Evolutionary conservation across 2,797 vertebrate species (phyloP), one percentile per base, ranked within the genome.

Genomic region (Fundulus diaphanus): DNA sequence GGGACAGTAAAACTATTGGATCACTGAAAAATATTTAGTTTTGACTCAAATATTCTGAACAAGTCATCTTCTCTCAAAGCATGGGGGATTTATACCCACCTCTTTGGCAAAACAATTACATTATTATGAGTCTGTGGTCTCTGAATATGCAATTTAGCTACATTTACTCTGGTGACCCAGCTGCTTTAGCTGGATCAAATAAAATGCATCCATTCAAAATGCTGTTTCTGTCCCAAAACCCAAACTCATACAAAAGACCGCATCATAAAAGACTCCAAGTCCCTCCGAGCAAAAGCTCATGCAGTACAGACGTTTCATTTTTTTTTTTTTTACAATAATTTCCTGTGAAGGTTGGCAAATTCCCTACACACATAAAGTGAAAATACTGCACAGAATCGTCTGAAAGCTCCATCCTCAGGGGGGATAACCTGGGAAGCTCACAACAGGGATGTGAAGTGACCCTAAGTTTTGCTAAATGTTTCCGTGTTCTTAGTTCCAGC

Each of bases 221-320:
- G n/a, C 12, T 35, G 8, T n/a, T 40, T 49, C 31, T 33, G 18
- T 67, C 9, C 13, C 52, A 42, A 75, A 1, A 15, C 5, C 6
- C 0, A 44, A 59, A 57, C 49, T 42, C 5, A 66, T 27, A 16
- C 63, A 27, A 16, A 31, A 29, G 52, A 22, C 5, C n/a, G 24
- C 37, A 2, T 31, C 42, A 42, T 20, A 18, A 5, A 59, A 16
- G 20, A 24, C 57, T 37, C 42, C 37, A 18, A 24, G 40, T 44
- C 6, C 24, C 37, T 27, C 16, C 40, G 51, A 70, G 20, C 44
- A 35, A 68, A 74, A 61, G 42, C 1, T 46, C 31, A 6, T 67
- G 46, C 48, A 72, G 72, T 27, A 40, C 48, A 63, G 24, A 46
- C 68, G 49, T 77, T 78, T 78, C 75, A 81, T 79, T 77, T 73